Conservation (phyloP, 2,888 invertebrate species). For the Leucania comma region DNA sequence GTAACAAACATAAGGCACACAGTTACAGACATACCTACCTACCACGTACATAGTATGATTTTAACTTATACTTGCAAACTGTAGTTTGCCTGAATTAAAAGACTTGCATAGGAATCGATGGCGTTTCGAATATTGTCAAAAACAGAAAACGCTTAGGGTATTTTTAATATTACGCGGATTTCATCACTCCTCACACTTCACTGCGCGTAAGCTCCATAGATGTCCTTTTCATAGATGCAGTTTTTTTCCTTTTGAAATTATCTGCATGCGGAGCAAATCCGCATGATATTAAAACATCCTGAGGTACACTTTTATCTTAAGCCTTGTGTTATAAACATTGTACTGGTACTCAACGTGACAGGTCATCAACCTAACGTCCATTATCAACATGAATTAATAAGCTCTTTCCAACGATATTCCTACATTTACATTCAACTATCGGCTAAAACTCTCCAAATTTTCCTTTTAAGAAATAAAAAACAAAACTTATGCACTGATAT, state of each 20-base stretch:
- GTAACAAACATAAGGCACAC: too few relatives aligned
- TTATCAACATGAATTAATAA: conserved; percentile 36
- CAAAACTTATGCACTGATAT: conserved; percentile 60
- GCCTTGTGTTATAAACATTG: background rate
- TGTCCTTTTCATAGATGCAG: too few relatives aligned
- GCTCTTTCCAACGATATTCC: conserved; percentile 26
- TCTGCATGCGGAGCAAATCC: too few relatives aligned
- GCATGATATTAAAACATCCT: background rate
- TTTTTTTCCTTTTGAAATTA: too few relatives aligned
- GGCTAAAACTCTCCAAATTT: conserved; percentile 49
- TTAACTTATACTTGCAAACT: background rate
- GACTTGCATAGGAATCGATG: background rate
- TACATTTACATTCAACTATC: conserved; percentile 37
- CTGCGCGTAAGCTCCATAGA: too few relatives aligned
- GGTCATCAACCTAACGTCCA: conserved; percentile 16
- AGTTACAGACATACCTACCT: background rate
- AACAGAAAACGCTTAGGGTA: too few relatives aligned
- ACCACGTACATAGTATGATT: background rate
- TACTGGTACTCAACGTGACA: background rate
- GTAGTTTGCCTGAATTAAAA: background rate
- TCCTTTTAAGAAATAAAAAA: conserved; percentile 56
- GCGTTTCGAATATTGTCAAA: too few relatives aligned
- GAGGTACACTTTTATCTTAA: background rate
- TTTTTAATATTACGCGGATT: too few relatives aligned
- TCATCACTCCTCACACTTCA: too few relatives aligned